Conservation (phyloP, 1,140 invertebrate species). For the Argopecten irradians region DNA sequence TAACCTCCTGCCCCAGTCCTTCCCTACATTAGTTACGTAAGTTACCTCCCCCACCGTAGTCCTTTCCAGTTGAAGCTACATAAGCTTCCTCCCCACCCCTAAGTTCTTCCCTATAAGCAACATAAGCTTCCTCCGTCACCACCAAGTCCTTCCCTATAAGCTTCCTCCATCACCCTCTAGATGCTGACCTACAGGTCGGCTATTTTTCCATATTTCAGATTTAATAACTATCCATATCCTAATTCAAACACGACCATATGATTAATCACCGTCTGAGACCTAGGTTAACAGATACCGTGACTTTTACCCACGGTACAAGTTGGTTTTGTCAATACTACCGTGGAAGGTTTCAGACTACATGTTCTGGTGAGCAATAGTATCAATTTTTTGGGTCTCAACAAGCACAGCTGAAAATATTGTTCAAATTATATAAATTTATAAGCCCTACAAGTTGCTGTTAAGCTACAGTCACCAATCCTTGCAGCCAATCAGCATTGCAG, state of each 20-base stretch:
- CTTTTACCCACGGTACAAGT: neutral
- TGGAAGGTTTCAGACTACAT: neutral
- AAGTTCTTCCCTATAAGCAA: too few species aligned
- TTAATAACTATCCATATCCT: neutral
- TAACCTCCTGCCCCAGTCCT: too few species aligned
- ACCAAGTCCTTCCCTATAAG: too few species aligned
- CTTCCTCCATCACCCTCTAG: too few species aligned
- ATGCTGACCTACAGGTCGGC: too few species aligned
- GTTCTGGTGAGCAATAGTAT: neutral
- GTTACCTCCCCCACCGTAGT: too few species aligned
- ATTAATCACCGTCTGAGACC: neutral
- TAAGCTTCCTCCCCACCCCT: too few species aligned
- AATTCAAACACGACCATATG: neutral
- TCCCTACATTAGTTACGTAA: too few species aligned
- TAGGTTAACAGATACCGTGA: neutral
- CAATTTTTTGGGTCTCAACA: neutral
- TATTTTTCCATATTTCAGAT: neutral
- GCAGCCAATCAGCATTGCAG: neutral
- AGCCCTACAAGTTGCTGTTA: neutral
- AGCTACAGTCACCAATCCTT: neutral
- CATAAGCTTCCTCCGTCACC: too few species aligned
- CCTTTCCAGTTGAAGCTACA: too few species aligned
- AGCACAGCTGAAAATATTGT: neutral
- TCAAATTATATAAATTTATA: neutral
- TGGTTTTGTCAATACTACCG: neutral